phyloP scores from a whole-genome alignment of 2,888 invertebrate species.

The Spilarctia lutea region DNA sequence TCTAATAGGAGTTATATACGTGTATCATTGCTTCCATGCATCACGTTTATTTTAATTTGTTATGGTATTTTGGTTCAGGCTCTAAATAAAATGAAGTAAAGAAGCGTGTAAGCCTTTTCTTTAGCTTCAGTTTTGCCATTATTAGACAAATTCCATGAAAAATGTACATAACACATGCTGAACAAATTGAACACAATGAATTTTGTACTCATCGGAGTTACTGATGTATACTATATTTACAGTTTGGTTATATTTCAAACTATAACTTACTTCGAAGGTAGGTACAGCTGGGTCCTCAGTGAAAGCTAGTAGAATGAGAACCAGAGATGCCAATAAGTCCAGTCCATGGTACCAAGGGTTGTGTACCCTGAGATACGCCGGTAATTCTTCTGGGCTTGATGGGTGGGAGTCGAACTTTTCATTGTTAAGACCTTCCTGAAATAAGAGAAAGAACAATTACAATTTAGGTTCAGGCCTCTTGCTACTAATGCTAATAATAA shows the following conservation, averaged over 20 bases:
- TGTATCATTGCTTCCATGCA: too few relatives aligned
- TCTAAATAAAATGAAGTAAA: background rate
- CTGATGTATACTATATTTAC: too few relatives aligned
- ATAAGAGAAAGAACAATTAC: conserved; percentile 32
- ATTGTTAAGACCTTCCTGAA: conserved; percentile 95
- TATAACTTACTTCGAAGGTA: conserved; percentile 87
- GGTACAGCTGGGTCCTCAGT: conserved; percentile 94
- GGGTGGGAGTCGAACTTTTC: conserved; percentile 97
- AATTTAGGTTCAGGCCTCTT: background rate
- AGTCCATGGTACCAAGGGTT: conserved; percentile 95
- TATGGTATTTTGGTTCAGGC: background rate
- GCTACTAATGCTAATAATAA: too few relatives aligned
- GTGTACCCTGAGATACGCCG: conserved; percentile 95
- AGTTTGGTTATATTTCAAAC: background rate
- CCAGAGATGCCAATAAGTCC: conserved; percentile 91
- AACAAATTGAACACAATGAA: background rate
- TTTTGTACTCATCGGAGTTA: background rate
- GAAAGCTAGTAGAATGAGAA: conserved; percentile 91
- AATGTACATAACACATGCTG: background rate
- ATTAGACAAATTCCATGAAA: background rate
- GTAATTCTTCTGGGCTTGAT: conserved; percentile 92
- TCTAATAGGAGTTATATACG: too few relatives aligned
- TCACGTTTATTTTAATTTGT: background rate
- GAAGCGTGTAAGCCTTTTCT: background rate
- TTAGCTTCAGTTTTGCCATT: background rate